A percentile compares a stretch with the other conserved stretches of the same genome.
Conservation (phyloP, 92 coral and sea anemone genomes). For the Umimayanthus kanabou region DNA sequence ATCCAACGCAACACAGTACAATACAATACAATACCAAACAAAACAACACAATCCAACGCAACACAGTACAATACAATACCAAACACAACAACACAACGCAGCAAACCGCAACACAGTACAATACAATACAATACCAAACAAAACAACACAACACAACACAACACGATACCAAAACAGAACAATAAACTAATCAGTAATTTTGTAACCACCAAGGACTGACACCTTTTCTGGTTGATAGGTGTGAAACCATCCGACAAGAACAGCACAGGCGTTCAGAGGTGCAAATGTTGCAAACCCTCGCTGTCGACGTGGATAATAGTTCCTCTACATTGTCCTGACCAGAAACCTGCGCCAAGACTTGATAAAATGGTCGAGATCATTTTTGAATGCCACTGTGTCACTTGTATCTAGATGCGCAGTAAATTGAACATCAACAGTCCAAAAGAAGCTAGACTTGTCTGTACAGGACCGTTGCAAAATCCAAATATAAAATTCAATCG, state of each 20-base stretch:
- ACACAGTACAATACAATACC: too few species aligned
- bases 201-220: not conserved
- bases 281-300: conserved; percentile 26
- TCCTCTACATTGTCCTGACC: not conserved
- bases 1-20: too few species aligned
- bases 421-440: not conserved
- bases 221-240: not conserved
- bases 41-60: too few species aligned
- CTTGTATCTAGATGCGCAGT: not conserved
- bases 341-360: not conserved
- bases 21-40: too few species aligned
- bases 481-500: too few species aligned
- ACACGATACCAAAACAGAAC: not conserved
- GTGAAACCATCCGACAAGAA: not conserved
- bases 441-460: not conserved
- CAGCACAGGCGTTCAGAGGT: not conserved
- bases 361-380: conserved; percentile 18
- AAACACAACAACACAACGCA: too few species aligned
- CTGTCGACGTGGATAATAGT: conserved; percentile 7
- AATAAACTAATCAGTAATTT: not conserved
- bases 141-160: too few species aligned
- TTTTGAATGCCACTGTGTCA: conserved; percentile 11
- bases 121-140: not conserved
- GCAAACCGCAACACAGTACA: too few species aligned
- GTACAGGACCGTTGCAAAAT: not conserved